A percentile compares a stretch with the other conserved stretches of the same genome.
Conservation (phyloP, 2,113 vertebrate species). For the Lasiurus borealis region DNA sequence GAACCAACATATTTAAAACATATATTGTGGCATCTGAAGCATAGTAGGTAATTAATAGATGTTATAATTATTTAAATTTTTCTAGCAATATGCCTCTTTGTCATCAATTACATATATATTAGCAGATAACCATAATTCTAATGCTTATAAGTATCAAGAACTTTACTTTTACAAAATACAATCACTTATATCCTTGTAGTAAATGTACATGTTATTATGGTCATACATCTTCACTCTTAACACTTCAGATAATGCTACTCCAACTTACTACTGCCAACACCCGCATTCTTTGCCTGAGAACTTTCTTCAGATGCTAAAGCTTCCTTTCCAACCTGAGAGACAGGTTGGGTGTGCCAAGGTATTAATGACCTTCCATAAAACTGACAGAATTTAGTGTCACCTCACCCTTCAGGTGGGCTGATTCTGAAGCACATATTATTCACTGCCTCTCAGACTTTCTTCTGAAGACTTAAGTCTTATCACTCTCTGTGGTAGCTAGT, state of each 20-base stretch:
- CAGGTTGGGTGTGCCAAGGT: neutral
- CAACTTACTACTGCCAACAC: slow-evolving; percentile 13
- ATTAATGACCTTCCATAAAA: neutral
- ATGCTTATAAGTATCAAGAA: slow-evolving; percentile 42
- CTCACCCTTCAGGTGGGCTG: neutral
- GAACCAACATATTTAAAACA: slow-evolving; percentile 50
- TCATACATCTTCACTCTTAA: neutral
- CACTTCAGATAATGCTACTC: neutral
- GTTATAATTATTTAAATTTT: slow-evolving; percentile 47
- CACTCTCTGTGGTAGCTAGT: neutral
- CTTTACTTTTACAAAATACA: slow-evolving; percentile 28
- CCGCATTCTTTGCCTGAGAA: neutral
- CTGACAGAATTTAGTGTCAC: neutral
- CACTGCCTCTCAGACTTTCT: neutral
- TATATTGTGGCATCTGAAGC: neutral
- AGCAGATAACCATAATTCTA: slow-evolving; percentile 1
- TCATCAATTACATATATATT: neutral
- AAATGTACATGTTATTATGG: neutral
- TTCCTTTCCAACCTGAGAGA: neutral
- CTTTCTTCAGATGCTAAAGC: neutral
- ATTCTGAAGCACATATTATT: neutral
- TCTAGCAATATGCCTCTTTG: neutral
- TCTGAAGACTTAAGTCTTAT: neutral
- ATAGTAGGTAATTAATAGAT: slow-evolving; percentile 27
- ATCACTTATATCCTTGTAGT: neutral